Percentiles rank a stretch among this genome's conserved stretches.
Conservation (phyloP, 2,888 invertebrate genomes). For the Oligia latruncula region DNA sequence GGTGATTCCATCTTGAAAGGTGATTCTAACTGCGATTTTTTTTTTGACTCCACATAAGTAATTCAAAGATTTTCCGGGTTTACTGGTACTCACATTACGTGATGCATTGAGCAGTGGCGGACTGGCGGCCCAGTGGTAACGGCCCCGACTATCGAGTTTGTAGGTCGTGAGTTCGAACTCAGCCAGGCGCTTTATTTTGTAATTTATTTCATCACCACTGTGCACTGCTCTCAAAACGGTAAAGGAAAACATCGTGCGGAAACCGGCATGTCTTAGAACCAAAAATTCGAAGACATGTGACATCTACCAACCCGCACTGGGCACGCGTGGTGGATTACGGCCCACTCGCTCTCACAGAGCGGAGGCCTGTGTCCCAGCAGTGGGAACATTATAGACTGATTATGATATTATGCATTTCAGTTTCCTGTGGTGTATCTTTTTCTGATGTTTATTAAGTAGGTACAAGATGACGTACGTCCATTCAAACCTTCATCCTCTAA, state of each 20-base stretch:
- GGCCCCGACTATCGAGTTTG: neutral
- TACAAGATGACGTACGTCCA: too few species aligned
- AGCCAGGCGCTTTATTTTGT: neutral
- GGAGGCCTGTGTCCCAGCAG: neutral
- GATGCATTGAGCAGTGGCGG: neutral
- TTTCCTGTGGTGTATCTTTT: neutral
- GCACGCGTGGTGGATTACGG: neutral
- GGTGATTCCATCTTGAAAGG: constrained; percentile 35
- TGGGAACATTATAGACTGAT: neutral
- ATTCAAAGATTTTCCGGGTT: constrained; percentile 1
- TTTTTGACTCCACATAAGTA: neutral
- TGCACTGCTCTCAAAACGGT: neutral
- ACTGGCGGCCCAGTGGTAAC: neutral
- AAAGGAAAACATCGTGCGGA: neutral
- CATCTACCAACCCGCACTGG: neutral
- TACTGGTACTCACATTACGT: neutral
- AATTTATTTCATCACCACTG: neutral
- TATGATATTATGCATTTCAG: neutral
- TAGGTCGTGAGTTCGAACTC: neutral
- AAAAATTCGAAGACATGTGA: neutral
- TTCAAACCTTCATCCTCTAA: too few species aligned
- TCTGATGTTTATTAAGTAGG: neutral
- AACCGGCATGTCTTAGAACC: neutral
- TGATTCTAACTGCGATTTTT: constrained; percentile 25
- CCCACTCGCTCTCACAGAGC: neutral